Percentiles rank a stretch among this genome's conserved stretches.
phyloP scores from a whole-genome alignment of 2,888 invertebrate genomes.

The Xestia ashworthii region DNA sequence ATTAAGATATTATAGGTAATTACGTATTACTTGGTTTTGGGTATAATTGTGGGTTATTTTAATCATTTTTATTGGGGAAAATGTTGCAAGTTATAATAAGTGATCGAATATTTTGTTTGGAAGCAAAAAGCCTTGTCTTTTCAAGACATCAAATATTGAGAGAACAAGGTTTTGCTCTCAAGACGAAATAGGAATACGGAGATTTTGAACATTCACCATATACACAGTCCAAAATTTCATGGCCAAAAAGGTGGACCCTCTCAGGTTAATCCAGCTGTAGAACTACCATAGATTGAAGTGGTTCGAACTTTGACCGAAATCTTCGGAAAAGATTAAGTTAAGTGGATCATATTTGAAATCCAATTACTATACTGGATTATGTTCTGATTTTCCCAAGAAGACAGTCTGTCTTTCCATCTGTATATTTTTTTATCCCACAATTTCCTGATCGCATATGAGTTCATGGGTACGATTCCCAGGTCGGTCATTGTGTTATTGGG shows the following conservation, averaged over 20 bases:
- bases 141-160: not conserved
- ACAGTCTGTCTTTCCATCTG: not conserved
- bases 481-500: too few species aligned
- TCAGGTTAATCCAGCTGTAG: not conserved
- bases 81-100: not conserved
- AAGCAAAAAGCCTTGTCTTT: conserved; percentile 1
- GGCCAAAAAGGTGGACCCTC: not conserved
- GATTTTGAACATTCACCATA: not conserved
- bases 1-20: conserved; percentile 6
- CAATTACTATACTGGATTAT: not conserved
- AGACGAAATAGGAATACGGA: not conserved
- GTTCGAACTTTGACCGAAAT: not conserved
- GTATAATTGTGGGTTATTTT: not conserved
- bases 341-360: not conserved
- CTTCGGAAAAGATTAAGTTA: not conserved
- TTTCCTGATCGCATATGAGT: not conserved
- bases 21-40: not conserved
- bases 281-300: not conserved
- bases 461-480: too few species aligned
- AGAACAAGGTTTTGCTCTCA: not conserved
- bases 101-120: not conserved
- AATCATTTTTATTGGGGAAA: not conserved
- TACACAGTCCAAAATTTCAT: not conserved
- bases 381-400: not conserved
- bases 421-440: not conserved